Conservation (phyloP, 92 coral and sea anemone genomes). For the Porites divaricata region DNA sequence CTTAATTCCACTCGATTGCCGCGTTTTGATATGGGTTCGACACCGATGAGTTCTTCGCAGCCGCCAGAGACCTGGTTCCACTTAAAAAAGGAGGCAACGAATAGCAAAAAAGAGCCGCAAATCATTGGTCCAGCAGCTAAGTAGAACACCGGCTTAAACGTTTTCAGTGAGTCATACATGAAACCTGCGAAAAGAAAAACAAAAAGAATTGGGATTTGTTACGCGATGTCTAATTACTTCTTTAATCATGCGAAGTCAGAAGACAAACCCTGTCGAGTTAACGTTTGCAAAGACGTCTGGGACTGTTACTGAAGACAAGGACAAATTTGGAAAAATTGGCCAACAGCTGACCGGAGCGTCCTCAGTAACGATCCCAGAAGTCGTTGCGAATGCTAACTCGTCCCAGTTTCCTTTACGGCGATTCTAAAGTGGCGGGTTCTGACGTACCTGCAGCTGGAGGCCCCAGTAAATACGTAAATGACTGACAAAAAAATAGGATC, state of each 20-base stretch:
- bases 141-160: constrained; percentile 83
- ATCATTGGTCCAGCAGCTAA: constrained; percentile 91
- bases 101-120: constrained; percentile 66
- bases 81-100: constrained; percentile 57
- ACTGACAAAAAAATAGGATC: constrained; percentile 94
- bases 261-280: no score
- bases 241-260: no score
- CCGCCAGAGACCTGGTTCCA: constrained; percentile 28
- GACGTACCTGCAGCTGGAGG: constrained; percentile 95
- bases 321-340: no score
- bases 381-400: neutral
- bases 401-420: neutral
- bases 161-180: constrained; percentile 68
- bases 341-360: no score
- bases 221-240: no score
- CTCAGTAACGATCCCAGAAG: neutral
- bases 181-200: constrained; percentile 50
- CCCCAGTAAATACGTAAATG: constrained; percentile 92
- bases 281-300: no score
- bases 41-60: constrained; percentile 20
- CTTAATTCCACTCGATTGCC: neutral
- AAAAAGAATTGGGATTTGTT: neutral
- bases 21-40: constrained; percentile 21
- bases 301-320: no score
- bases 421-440: neutral